Evolutionary conservation across 2,797 vertebrate genomes (phyloP).

Genomic region (Anomalospiza imberbis): DNA sequence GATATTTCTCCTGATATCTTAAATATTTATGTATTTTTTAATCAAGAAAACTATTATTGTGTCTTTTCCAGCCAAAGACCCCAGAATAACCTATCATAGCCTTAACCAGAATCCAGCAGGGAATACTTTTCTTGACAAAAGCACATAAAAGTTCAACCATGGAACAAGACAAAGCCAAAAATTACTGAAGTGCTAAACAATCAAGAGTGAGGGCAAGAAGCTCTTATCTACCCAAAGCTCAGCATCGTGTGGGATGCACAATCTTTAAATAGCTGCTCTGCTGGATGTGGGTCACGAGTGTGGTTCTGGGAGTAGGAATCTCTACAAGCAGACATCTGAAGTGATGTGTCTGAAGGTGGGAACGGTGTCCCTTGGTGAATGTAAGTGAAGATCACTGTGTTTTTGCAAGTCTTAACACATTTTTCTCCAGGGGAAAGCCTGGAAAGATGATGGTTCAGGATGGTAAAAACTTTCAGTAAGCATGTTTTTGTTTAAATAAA

Average conservation of each 20-base stretch:
- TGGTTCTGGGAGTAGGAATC: neutral
- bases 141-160: neutral
- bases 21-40: neutral
- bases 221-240: neutral
- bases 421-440: neutral
- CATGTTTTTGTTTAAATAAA: neutral
- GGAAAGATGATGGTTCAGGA: neutral
- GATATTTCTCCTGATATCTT: neutral
- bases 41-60: neutral
- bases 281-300: fast-evolving
- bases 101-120: neutral
- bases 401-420: neutral
- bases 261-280: neutral
- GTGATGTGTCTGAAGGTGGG: neutral
- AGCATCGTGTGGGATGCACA: neutral
- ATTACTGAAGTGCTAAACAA: neutral
- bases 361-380: neutral
- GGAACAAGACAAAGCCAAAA: neutral
- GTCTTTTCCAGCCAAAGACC: neutral
- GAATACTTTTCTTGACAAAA: neutral
- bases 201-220: neutral
- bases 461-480: neutral
- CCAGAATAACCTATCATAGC: neutral
- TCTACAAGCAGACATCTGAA: neutral
- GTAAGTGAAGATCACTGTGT: neutral